phyloP scores from a whole-genome alignment of 2,888 invertebrate genomes.

The Helleia helle region DNA sequence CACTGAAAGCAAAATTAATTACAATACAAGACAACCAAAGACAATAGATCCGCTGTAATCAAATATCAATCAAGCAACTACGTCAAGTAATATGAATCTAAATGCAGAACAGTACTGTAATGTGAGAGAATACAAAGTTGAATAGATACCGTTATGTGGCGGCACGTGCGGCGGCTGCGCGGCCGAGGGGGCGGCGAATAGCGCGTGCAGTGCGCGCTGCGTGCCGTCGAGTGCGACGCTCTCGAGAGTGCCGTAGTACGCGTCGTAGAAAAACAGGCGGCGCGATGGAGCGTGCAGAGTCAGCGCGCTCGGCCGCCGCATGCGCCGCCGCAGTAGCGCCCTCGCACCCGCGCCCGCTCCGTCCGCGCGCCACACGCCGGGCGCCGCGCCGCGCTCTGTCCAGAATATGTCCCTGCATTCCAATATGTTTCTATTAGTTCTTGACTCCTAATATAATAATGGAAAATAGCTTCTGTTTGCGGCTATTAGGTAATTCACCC shows the following conservation, averaged over 20 bases:
- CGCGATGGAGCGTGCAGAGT: slow-evolving; percentile 82
- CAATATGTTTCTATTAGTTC: too few species aligned
- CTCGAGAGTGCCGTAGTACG: slow-evolving; percentile 82
- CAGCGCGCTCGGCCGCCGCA: slow-evolving; percentile 83
- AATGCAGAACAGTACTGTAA: too few species aligned
- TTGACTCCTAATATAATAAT: too few species aligned
- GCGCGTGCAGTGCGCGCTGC: slow-evolving; percentile 59
- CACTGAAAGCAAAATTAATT: too few species aligned
- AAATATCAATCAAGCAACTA: too few species aligned
- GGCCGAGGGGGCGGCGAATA: slow-evolving; percentile 28
- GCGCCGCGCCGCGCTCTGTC: slow-evolving; percentile 78
- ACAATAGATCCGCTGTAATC: too few species aligned
- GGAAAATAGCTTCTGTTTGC: too few species aligned
- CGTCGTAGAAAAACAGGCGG: slow-evolving; percentile 90
- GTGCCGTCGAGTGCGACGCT: slow-evolving; percentile 79
- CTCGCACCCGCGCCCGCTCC: slow-evolving; percentile 74
- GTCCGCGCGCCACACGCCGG: slow-evolving; percentile 76
- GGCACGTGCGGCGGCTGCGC: slow-evolving; percentile 19
- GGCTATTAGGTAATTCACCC: too few species aligned
- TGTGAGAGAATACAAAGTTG: too few species aligned
- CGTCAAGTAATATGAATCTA: too few species aligned
- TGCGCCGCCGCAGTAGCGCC: slow-evolving; percentile 72
- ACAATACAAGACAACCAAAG: too few species aligned
- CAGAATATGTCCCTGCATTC: slow-evolving; percentile 82
- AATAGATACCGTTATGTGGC: slow-evolving; percentile 1